These are phyloP conservation scores for Octonoba sinensis DNA, from an alignment of 2,888 invertebrate genomes.

Conservation along the genomic window DNA sequence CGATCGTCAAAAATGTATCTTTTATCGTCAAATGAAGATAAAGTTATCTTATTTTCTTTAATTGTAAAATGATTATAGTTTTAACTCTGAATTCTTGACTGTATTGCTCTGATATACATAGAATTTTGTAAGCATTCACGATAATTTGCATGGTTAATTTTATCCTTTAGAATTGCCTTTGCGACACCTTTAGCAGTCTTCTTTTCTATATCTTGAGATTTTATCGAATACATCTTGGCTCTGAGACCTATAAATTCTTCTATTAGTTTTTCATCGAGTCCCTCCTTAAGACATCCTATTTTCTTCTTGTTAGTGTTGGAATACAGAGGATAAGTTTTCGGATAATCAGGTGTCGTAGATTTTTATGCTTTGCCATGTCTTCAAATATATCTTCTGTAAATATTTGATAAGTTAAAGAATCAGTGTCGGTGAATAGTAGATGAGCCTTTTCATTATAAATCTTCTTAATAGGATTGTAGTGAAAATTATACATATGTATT, in stretches of 20 bases:
- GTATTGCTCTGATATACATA: conserved; percentile 33
- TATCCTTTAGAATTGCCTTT: too few species aligned
- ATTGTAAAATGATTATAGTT: conserved; percentile 26
- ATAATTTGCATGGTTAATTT: too few species aligned
- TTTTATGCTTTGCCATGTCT: conserved; percentile 63
- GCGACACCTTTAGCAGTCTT: too few species aligned
- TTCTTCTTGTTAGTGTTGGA: conserved; percentile 68
- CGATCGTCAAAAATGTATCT: too few species aligned
- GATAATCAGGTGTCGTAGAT: conserved; percentile 68
- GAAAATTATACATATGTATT: conserved; percentile 67
- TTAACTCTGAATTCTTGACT: conserved; percentile 20
- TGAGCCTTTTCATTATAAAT: conserved; percentile 65
- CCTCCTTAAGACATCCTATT: conserved; percentile 69
- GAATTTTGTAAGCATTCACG: neutral
- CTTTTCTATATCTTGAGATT: too few species aligned
- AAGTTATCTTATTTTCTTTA: conserved; percentile 13
- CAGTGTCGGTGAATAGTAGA: conserved; percentile 69
- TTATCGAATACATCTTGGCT: conserved; percentile 51
- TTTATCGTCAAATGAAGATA: conserved; percentile 37
- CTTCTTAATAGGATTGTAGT: conserved; percentile 66
- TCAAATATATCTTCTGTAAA: conserved; percentile 64
- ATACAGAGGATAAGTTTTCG: conserved; percentile 58
- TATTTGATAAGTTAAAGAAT: conserved; percentile 67
- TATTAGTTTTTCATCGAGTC: conserved; percentile 67
- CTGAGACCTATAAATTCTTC: conserved; percentile 67